Conservation (phyloP, 2,888 invertebrate genomes). For the Bugulina stolonifera region DNA sequence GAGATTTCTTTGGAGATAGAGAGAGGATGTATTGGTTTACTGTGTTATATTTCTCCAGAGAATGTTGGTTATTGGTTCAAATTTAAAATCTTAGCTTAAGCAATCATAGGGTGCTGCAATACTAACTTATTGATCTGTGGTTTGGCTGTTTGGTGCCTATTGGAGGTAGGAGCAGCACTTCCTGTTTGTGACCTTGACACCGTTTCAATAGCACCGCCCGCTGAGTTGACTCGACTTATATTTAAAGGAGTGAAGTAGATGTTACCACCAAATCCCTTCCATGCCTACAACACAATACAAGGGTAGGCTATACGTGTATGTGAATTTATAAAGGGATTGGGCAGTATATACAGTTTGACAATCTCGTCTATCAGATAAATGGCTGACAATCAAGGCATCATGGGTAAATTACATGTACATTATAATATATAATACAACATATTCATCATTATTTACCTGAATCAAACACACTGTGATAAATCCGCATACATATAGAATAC, state of each 20-base stretch:
- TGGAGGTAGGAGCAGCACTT: background rate
- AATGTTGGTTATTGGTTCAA: no score
- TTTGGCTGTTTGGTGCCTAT: background rate
- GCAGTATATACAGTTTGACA: no score
- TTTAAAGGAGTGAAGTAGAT: constrained; percentile 50
- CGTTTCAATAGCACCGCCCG: constrained; percentile 3
- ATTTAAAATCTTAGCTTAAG: no score
- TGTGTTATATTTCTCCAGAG: no score
- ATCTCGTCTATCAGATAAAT: no score
- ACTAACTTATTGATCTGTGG: constrained; percentile 1
- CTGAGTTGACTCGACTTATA: constrained; percentile 30
- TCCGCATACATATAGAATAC: no score
- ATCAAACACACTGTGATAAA: background rate
- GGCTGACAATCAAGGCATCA: no score
- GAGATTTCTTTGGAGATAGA: no score
- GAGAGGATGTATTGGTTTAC: no score
- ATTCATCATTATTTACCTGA: background rate
- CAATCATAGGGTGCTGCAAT: background rate
- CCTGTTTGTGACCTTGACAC: constrained; percentile 21
- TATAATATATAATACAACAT: background rate
- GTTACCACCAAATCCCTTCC: constrained; percentile 51
- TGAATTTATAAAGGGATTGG: no score
- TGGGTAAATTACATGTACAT: no score
- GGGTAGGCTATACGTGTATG: no score
- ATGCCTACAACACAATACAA: constrained; percentile 40